phyloP scores from a whole-genome alignment of 2,797 vertebrate species.

The Salarias fasciatus region DNA sequence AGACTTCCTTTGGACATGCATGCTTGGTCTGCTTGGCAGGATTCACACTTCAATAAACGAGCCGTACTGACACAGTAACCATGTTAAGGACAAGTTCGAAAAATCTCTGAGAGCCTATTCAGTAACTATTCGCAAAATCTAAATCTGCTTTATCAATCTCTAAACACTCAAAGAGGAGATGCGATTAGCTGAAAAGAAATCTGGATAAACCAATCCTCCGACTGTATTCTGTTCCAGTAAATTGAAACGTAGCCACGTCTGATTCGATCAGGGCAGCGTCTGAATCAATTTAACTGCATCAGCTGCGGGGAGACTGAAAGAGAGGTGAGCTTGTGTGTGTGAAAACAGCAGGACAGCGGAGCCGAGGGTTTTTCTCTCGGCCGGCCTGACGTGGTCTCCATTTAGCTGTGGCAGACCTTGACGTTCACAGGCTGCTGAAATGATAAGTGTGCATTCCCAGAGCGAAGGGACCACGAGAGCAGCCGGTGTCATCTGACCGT shows the following conservation, averaged over 20 bases:
- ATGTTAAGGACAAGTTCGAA: too few relatives aligned
- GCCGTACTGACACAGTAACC: too few relatives aligned
- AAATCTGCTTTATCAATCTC: conserved; percentile 1
- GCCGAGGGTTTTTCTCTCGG: conserved; percentile 12
- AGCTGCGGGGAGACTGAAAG: neutral
- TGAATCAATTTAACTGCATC: neutral
- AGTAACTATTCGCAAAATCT: neutral
- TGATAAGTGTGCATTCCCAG: conserved; percentile 41
- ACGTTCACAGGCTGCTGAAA: conserved; percentile 41
- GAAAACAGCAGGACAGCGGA: conserved; percentile 6
- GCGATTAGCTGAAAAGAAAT: neutral
- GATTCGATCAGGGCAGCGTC: conserved; percentile 15
- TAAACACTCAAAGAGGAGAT: conserved; percentile 8
- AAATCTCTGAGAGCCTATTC: neutral
- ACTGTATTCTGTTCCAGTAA: neutral
- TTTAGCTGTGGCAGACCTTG: conserved; percentile 19
- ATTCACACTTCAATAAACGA: too few relatives aligned
- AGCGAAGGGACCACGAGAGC: conserved; percentile 10
- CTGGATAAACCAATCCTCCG: conserved; percentile 1
- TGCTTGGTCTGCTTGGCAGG: too few relatives aligned
- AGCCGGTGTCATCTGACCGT: conserved; percentile 62
- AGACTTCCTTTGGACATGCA: too few relatives aligned
- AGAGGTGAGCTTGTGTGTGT: neutral
- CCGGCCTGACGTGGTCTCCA: neutral
- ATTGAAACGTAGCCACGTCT: neutral